Percentiles rank a stretch among this genome's conserved stretches.
These are phyloP conservation scores for Protonibea diacanthus DNA, from an alignment of 2,797 vertebrate genomes.

Conservation along the genomic window DNA sequence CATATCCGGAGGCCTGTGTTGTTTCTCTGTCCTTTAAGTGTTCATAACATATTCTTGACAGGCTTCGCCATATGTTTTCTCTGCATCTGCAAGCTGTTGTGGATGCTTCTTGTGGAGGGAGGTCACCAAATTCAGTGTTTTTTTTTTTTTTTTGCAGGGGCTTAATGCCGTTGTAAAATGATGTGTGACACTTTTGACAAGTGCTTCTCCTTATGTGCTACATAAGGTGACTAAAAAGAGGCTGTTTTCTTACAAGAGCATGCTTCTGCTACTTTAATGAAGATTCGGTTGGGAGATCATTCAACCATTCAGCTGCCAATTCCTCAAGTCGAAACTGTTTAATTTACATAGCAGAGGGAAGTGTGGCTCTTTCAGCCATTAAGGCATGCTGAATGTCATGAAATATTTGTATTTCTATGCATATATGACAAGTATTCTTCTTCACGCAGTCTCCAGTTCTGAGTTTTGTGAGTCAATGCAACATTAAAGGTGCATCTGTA, in stretches of 20 bases:
- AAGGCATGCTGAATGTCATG: neutral
- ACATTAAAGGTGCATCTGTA: neutral
- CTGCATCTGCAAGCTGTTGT: slow-evolving; percentile 20
- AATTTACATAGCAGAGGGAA: slow-evolving; percentile 28
- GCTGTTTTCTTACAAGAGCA: slow-evolving; percentile 26
- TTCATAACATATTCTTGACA: slow-evolving; percentile 59
- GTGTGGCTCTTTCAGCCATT: neutral
- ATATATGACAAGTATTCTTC: slow-evolving; percentile 16
- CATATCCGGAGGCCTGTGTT: slow-evolving; percentile 66
- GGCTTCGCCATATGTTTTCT: slow-evolving; percentile 54
- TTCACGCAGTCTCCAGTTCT: neutral
- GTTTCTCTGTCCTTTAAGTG: slow-evolving; percentile 64
- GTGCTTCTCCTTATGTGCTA: slow-evolving; percentile 30
- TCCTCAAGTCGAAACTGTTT: slow-evolving; percentile 24
- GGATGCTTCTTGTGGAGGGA: slow-evolving; percentile 6
- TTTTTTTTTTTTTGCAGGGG: neutral
- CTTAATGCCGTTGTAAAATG: slow-evolving; percentile 47
- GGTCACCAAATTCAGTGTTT: slow-evolving; percentile 11
- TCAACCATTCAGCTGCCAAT: slow-evolving; percentile 31
- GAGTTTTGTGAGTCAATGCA: neutral
- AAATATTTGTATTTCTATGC: slow-evolving; percentile 31
- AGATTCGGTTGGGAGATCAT: slow-evolving; percentile 29
- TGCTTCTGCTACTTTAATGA: slow-evolving; percentile 36
- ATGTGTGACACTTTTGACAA: slow-evolving; percentile 40
- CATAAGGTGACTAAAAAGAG: slow-evolving; percentile 40